A percentile compares a stretch with the other conserved stretches of the same genome.
Conservation (phyloP, 2,797 vertebrate genomes). For the Scomberomorus guttatus region DNA sequence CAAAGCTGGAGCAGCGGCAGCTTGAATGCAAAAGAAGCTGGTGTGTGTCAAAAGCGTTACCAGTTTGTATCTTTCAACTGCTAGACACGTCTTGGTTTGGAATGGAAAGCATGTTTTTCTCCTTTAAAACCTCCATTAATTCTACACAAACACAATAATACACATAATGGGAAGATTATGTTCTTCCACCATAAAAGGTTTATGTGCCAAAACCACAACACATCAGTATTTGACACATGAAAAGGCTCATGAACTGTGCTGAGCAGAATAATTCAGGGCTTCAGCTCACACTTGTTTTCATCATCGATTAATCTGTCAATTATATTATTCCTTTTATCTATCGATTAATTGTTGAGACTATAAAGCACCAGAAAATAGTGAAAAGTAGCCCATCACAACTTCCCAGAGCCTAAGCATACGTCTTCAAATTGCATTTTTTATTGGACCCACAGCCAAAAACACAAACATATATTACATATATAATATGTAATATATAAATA, state of each 20-base stretch:
- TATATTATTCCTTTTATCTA: neutral
- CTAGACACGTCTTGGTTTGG: neutral
- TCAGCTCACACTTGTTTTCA: neutral
- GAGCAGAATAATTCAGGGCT: neutral
- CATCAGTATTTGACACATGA: neutral
- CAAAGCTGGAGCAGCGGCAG: conserved; percentile 50
- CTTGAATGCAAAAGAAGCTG: conserved; percentile 31
- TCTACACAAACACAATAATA: neutral
- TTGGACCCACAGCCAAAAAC: neutral
- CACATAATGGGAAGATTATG: neutral
- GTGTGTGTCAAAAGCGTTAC: conserved; percentile 10
- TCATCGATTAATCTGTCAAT: neutral
- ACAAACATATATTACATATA: no score
- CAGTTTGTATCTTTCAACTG: conserved; percentile 28
- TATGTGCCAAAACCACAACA: neutral
- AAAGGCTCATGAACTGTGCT: neutral
- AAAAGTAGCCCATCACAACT: neutral
- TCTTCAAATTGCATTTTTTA: no score
- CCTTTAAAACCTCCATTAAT: neutral
- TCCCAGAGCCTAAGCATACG: no score
- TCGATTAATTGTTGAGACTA: neutral
- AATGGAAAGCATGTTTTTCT: neutral
- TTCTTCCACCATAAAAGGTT: neutral
- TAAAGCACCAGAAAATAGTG: neutral
- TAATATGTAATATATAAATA: no score